Evolutionary conservation across 1,140 invertebrate species (phyloP), one percentile per base, ranked within the genome.

Genomic region (Tetragonula clypearis): DNA sequence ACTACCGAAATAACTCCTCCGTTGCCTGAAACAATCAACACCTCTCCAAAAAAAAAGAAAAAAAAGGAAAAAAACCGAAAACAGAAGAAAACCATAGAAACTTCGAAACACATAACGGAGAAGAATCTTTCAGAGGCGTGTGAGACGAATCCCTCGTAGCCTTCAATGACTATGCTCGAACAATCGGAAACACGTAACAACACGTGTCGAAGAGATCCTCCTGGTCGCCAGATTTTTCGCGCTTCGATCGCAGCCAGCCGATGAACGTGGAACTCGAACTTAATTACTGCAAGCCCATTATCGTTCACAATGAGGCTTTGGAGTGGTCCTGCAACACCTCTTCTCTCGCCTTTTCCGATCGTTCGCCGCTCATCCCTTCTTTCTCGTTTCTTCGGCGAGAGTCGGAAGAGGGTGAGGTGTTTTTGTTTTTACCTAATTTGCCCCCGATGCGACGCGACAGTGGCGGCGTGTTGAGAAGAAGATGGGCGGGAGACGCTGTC

Each of bases 381-480:
- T 76, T 71, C 58, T 49, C 74, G 41, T 49, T 69, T 75, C 65
- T 65, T 65, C 19, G 30, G 75, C 1, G 58, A 62, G 58, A 62
- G 68, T 68, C 56, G 75, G 55, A 30, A 30, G 30, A 72, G 74
- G 74, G 84, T 86, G 86, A 86, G 86, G 84, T 77, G 90, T 89
- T 92, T 92, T 92, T 92, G 92, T 93, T 93, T 93, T 92, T 92
- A 90, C 91, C 91, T 92, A 92, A 92, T 93, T 93, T 93, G 86
- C 86, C 74, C 88, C 41, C 41, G 41, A 41, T 2, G 71, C 9
- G 87, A 58, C 41, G 74, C 21, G 26, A 9, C 58, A 60, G 21
- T 14, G 23, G 58, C 19, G 56, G 68, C 15, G 68, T 2, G n/a
- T 15, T 6, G 60, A 23, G 69, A 26, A 73, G 30, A 79, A 76